A percentile compares a stretch with the other conserved stretches of the same genome.
Evolutionary conservation across 2,888 invertebrate genomes (phyloP).

Genomic region (Acanthosepion lycidas): DNA sequence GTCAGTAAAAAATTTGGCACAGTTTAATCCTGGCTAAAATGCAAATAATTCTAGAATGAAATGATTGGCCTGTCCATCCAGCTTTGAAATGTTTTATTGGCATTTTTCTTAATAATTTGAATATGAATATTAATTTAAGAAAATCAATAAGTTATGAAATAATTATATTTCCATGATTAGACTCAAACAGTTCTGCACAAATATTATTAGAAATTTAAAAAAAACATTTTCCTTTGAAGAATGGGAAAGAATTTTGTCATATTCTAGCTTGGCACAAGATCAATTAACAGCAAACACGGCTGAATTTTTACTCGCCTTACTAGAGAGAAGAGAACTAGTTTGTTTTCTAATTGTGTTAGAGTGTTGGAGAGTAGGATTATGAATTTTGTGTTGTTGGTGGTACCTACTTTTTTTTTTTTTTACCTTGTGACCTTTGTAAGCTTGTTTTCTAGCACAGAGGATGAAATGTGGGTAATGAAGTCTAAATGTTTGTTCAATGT

Average conservation of each 20-base stretch:
- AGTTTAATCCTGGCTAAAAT: not conserved
- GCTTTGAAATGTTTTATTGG: not conserved
- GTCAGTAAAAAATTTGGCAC: not conserved
- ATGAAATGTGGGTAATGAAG: no score
- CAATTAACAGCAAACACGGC: not conserved
- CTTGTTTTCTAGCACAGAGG: no score
- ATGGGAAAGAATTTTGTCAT: not conserved
- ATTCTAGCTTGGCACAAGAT: not conserved
- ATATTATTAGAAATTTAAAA: not conserved
- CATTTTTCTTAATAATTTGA: not conserved
- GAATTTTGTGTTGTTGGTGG: no score
- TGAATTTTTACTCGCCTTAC: no score
- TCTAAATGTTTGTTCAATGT: no score
- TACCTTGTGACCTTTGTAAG: no score
- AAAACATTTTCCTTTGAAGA: not conserved
- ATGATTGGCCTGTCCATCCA: not conserved
- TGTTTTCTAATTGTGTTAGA: no score
- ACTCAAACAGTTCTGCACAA: not conserved
- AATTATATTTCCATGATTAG: constrained; percentile 3
- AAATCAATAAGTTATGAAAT: not conserved
- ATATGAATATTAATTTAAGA: not conserved
- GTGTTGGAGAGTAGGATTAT: no score
- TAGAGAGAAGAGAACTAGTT: no score
- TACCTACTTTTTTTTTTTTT: no score
- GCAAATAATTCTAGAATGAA: not conserved